These are phyloP conservation scores for Otus sunia DNA, from an alignment of 2,113 vertebrate species.

Conservation along the genomic window DNA sequence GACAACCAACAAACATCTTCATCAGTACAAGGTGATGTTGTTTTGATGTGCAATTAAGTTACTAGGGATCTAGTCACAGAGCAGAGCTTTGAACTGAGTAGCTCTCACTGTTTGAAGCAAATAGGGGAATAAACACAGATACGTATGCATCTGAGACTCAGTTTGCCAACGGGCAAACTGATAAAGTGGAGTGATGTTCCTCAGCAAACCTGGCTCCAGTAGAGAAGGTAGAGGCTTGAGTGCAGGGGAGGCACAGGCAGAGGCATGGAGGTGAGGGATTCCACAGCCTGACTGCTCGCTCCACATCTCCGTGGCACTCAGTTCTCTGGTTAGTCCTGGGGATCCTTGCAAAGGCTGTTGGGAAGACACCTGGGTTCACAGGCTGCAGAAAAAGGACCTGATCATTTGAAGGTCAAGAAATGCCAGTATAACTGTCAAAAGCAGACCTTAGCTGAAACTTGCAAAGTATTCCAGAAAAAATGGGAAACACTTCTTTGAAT, in stretches of 20 bases:
- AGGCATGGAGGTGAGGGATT: neutral
- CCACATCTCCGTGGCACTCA: accelerated
- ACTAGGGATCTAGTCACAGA: neutral
- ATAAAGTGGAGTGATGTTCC: neutral
- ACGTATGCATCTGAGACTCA: accelerated
- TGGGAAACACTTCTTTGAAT: neutral
- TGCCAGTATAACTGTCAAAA: neutral
- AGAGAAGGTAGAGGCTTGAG: neutral
- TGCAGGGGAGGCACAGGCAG: neutral
- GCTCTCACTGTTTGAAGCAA: neutral
- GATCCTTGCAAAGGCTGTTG: neutral
- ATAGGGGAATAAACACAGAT: neutral
- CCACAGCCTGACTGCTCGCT: neutral
- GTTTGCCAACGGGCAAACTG: neutral
- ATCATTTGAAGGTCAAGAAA: neutral
- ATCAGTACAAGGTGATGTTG: neutral
- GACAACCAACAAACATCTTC: neutral
- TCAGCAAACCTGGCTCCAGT: neutral
- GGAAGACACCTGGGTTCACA: neutral
- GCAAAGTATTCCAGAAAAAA: neutral
- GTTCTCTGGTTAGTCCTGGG: neutral
- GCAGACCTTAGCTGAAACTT: neutral
- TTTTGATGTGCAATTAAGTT: slow-evolving; percentile 39
- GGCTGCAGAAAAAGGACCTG: neutral
- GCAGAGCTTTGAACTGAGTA: slow-evolving; percentile 27